These are phyloP conservation scores for Apodemia duryi DNA, from an alignment of 2,888 invertebrate species.

Conservation along the genomic window DNA sequence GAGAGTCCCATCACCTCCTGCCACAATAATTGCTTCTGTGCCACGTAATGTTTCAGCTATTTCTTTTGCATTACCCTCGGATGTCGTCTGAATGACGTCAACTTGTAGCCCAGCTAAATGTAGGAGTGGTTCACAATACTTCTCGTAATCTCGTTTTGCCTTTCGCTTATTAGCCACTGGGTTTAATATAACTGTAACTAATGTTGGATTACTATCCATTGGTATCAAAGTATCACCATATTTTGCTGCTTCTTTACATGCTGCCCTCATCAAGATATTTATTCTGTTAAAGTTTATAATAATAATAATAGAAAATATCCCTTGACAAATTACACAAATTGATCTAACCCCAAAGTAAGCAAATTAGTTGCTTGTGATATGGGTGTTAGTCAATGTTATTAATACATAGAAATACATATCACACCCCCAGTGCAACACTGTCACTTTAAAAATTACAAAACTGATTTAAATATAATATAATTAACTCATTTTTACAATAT, in stretches of 20 bases:
- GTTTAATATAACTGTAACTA: conserved; percentile 92
- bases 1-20: conserved; percentile 96
- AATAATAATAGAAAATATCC: neutral
- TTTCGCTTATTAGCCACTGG: conserved; percentile 92
- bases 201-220: conserved; percentile 81
- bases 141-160: conserved; percentile 85
- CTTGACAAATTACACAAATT: no score
- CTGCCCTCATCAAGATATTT: conserved; percentile 86
- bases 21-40: conserved; percentile 92
- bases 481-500: no score
- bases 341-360: no score
- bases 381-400: no score
- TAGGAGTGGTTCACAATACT: conserved; percentile 95
- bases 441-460: no score
- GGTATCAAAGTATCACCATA: conserved; percentile 84
- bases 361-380: no score
- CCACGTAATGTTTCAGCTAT: conserved; percentile 86
- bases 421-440: no score
- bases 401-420: no score
- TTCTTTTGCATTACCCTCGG: conserved; percentile 92
- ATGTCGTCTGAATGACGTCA: conserved; percentile 84
- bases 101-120: conserved; percentile 88
- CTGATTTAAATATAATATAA: no score
- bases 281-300: conserved; percentile 74
- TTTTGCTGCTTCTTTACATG: conserved; percentile 86